phyloP scores from a whole-genome alignment of 2,113 vertebrate species.

The Sylvia atricapilla region DNA sequence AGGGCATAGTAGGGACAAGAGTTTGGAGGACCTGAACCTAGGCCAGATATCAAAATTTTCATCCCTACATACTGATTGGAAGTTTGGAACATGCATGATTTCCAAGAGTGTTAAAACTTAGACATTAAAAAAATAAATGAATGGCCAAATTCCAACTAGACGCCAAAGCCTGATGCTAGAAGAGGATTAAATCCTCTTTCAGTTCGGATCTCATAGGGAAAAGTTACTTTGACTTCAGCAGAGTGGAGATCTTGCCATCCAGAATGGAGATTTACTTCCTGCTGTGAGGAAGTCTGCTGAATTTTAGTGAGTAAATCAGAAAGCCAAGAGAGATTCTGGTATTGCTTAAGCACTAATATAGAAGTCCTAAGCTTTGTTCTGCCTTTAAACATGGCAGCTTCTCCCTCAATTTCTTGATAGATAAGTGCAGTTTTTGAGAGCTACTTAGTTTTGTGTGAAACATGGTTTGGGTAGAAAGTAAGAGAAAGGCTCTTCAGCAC shows the following conservation, averaged over 20 bases:
- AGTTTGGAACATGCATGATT: not conserved
- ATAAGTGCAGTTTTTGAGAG: not conserved
- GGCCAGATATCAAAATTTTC: not conserved
- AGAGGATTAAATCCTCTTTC: not conserved
- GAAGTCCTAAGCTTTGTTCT: not conserved
- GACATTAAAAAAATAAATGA: not conserved
- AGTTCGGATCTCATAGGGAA: not conserved
- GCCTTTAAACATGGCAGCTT: not conserved
- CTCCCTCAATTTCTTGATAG: not conserved
- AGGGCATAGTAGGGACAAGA: not conserved
- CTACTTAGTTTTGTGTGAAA: not conserved
- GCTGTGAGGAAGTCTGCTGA: not conserved
- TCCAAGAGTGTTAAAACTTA: not conserved
- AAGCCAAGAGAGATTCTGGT: not conserved
- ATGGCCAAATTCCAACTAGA: not conserved
- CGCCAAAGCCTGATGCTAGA: not conserved
- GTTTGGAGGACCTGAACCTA: not conserved
- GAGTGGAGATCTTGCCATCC: not conserved
- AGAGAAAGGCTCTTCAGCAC: not conserved
- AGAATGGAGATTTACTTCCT: not conserved
- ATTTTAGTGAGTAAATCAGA: not conserved
- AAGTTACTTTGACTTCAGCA: not conserved
- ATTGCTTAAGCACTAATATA: not conserved
- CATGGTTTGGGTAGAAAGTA: not conserved
- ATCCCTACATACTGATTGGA: not conserved